Conservation (phyloP, 2,113 vertebrate species). For the Tragelaphus imberbis region DNA sequence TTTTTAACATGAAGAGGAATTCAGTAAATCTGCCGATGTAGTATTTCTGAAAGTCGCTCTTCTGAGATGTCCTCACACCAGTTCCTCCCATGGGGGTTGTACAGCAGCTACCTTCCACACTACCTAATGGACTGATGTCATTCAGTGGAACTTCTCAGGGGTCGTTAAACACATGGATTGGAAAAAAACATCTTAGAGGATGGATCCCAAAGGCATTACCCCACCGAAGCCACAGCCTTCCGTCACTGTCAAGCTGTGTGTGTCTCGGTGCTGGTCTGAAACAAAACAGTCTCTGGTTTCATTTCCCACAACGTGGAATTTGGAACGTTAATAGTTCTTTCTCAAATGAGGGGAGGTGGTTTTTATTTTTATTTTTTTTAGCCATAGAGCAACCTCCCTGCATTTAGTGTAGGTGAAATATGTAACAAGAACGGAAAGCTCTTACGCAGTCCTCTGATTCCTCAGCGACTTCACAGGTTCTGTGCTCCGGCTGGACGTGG, state of each 20-base stretch:
- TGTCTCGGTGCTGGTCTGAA: background rate
- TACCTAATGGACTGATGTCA: rapidly evolving
- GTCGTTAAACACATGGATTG: background rate
- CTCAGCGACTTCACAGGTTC: conserved; percentile 98
- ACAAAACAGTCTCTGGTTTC: background rate
- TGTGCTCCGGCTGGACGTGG: conserved; percentile 93
- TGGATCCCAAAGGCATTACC: background rate
- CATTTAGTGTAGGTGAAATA: background rate
- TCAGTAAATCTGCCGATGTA: too few species aligned
- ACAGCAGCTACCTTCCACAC: background rate
- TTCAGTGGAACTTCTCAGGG: background rate
- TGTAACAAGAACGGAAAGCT: background rate
- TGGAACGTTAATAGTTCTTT: background rate
- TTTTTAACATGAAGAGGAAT: background rate
- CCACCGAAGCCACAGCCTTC: rapidly evolving
- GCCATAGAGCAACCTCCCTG: background rate
- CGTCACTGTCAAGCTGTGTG: background rate
- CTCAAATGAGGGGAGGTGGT: background rate
- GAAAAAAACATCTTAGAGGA: background rate
- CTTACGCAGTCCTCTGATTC: conserved; percentile 60
- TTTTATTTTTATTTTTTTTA: background rate
- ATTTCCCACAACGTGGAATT: background rate
- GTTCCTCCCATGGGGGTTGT: rapidly evolving
- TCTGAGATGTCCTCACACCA: background rate
- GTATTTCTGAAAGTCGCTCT: background rate